Base-by-base conservation (phyloP, 2,888 invertebrate genomes). In the Drosophila paramelanica region DNA sequence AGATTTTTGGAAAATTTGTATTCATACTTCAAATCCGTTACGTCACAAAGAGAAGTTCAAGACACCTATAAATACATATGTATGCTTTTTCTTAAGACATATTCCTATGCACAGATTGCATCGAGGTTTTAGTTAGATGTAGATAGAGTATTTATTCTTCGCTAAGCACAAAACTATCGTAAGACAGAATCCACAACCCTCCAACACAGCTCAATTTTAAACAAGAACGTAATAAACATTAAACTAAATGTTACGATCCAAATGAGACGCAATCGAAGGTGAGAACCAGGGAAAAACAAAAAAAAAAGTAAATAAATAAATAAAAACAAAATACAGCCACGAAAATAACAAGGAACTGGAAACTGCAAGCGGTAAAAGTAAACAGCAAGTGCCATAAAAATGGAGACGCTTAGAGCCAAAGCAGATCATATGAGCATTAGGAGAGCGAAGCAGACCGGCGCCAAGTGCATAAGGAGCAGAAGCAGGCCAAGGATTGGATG, bases 231-330 rank as follows among this genome's bases (percentile, higher is more conserved):
- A 64, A 77, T 79, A 85, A 82, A 75, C 82, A 84, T 85, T 79
- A 86, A 73, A 66, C 72, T 73, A 78, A 81, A 79, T 82, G 82
- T 86, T 84, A 84, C 73, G 84, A 86, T 82, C 77, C 80, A 84
- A 84, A 77, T 84, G 84, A 86, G 86, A 86, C 80, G 67, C 60
- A 60, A 69, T 67, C 52, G 43, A 11, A 41, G 68, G 53, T 20
- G 58, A 75, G 64, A 38, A 56, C 62, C 47, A 70, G 52, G 17
- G 23, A 23, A 23, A 23, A 23, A 31, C 52, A 41, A 27, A 53
- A 7, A 31, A 36, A 42, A 25, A 47, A 25, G 27, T 3, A 36
- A 33, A 1, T 5, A 20, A 31, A 23, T 31, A 43, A 25, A n/a
- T 13, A 43, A 38, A 55, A 73, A 60, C 31, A 67, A 67, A 58